Conservation (phyloP, 2,888 invertebrate genomes). For the Zele albiditarsus region DNA sequence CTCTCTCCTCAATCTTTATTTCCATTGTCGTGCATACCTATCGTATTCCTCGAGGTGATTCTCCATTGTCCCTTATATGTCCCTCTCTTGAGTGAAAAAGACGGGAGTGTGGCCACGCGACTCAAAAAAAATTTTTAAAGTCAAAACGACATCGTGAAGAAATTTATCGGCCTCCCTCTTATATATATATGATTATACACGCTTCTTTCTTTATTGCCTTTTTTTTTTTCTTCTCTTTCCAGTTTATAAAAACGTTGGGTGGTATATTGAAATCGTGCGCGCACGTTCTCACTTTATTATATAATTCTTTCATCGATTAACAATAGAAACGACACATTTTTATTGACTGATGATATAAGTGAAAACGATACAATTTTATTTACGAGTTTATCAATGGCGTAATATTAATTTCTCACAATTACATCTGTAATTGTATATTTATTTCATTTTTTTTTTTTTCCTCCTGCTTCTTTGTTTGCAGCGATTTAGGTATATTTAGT, state of each 20-base stretch:
- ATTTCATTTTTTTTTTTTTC: background rate
- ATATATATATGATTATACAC: constrained; percentile 2
- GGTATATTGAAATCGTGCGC: constrained; percentile 12
- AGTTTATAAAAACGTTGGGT: constrained; percentile 39
- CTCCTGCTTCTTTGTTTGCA: background rate
- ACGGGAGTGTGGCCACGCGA: constrained; percentile 38
- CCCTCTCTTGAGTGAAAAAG: background rate
- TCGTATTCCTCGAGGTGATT: constrained; percentile 4
- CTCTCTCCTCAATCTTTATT: constrained; percentile 14
- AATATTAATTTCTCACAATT: constrained; percentile 2
- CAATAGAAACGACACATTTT: background rate
- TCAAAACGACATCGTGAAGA: constrained; percentile 26
- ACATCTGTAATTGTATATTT: background rate
- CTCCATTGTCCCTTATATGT: constrained; percentile 29
- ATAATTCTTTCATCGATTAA: background rate
- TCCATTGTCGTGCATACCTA: constrained; percentile 9
- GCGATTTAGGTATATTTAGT: constrained; percentile 7
- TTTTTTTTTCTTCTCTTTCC: constrained; percentile 3
- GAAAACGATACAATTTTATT: background rate
- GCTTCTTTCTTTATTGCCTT: background rate
- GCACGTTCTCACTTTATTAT: constrained; percentile 15
- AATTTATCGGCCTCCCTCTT: constrained; percentile 38
- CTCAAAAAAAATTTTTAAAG: constrained; percentile 24
- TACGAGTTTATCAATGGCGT: background rate
- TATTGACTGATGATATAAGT: constrained; percentile 4